Percentiles rank a stretch among this genome's conserved stretches.
Conservation (phyloP, 30 jellyfish, hydroid and myxozoan genomes). For the Cassiopea xamachana region DNA sequence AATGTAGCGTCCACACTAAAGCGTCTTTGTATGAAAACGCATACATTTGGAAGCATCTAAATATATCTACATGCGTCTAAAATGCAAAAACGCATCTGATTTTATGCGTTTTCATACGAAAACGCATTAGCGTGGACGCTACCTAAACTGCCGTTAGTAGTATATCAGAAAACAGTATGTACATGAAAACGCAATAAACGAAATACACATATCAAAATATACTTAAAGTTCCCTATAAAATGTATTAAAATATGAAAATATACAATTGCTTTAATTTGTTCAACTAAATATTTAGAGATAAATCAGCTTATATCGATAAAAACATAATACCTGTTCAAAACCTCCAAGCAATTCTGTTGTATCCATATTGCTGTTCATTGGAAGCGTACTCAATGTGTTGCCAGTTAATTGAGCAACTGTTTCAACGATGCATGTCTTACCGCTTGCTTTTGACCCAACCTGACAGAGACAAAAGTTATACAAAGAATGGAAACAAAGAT, state of each 20-base stretch:
- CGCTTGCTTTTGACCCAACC: slow-evolving; percentile 94
- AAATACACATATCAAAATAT: too few species aligned
- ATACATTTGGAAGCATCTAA: too few species aligned
- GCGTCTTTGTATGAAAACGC: too few species aligned
- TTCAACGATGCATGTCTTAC: slow-evolving; percentile 79
- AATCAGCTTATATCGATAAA: neutral
- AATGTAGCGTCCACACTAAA: too few species aligned
- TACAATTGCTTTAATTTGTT: neutral
- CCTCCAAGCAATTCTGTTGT: slow-evolving; percentile 97
- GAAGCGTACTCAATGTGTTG: slow-evolving; percentile 65
- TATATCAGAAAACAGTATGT: too few species aligned
- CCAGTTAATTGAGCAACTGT: slow-evolving; percentile 80
- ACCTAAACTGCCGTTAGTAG: too few species aligned
- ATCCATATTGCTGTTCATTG: slow-evolving; percentile 93
- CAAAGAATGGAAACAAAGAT: neutral
- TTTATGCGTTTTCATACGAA: too few species aligned
- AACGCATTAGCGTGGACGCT: too few species aligned
- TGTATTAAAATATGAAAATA: neutral
- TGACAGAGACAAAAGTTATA: neutral
- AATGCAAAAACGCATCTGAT: too few species aligned
- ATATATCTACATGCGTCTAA: too few species aligned
- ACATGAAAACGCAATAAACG: too few species aligned
- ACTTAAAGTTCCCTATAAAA: too few species aligned
- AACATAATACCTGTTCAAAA: slow-evolving; percentile 82
- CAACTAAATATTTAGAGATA: neutral